Evolutionary conservation across 2,888 invertebrate species (phyloP).

Genomic region (Lucinisca nassula): DNA sequence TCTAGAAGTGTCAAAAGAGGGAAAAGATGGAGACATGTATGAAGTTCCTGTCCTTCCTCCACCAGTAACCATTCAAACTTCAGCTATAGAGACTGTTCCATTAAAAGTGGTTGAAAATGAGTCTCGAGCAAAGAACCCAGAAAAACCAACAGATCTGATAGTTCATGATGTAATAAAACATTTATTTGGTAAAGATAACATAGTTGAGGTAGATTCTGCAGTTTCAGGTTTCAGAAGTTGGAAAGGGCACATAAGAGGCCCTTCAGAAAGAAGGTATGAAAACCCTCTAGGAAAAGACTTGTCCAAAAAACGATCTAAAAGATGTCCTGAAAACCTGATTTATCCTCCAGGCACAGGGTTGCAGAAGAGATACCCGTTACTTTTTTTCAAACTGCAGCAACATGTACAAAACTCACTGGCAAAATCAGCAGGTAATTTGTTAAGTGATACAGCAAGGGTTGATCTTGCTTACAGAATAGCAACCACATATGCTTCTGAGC

Average conservation of each 20-base stretch:
- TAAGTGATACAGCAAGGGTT: not conserved
- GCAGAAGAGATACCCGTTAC: not conserved
- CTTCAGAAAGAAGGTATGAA: not conserved
- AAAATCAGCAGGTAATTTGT: not conserved
- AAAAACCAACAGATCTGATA: no score
- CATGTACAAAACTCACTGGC: not conserved
- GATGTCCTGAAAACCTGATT: not conserved
- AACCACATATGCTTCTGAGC: not conserved
- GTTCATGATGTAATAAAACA: no score
- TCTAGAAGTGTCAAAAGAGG: no score
- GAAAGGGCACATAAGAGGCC: not conserved
- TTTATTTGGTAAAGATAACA: no score
- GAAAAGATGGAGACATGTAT: no score
- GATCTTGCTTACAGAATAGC: slow-evolving; percentile 7
- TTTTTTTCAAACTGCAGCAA: not conserved
- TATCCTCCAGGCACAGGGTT: not conserved
- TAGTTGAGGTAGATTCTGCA: no score
- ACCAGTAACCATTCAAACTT: no score
- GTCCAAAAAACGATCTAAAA: not conserved
- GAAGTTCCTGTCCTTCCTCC: no score
- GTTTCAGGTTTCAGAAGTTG: no score
- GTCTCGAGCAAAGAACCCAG: no score
- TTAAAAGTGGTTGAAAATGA: no score
- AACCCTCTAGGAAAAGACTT: not conserved
- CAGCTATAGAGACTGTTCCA: no score